Base-by-base conservation (phyloP, 2,113 vertebrate species). In the Aptenodytes forsteri region DNA sequence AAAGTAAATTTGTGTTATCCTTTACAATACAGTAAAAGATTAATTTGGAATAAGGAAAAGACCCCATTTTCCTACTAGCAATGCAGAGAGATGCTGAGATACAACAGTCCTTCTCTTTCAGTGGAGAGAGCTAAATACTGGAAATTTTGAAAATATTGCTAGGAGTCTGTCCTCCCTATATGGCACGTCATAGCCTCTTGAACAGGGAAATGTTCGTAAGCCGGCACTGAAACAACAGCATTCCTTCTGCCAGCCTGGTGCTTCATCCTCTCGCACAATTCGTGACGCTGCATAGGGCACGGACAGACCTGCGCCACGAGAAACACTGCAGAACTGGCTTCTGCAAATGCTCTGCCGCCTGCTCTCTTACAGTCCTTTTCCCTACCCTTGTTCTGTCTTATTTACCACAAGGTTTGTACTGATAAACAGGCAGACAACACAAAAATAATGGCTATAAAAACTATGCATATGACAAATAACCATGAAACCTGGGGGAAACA, bases 261-360 rank as follows among this genome's bases (percentile, higher is more conserved):
- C 46, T 79, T 79, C 6, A 22, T 11, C 26, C 46, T 52, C 65
- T 54, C 3, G 0, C 55, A 21, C 64, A 52, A 12, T 54, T 61
- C 2, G 8, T 13, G 36, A 38, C 11, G 4, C 75, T 5, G 25
- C 46, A 20, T 1, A 6, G 54, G 54, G 62, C 54, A 78, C 0
- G 3, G 36, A 36, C 4, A 1, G 54, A 61, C 65, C 38, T 5
- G 1, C 8, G 1, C 18, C 46, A 46, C 0, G 2, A 64, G 86
- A 34, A 38, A 29, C 25, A 4, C 67, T 4, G 7, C 18, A 23
- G 49, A 88, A 64, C 47, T 9, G 27, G 36, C 66, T 71, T 27
- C n/a, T 40, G 66, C 49, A 29, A 47, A 38, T 6, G 11, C 65
- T 55, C 56, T 0, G 1, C 56, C 61, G 21, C 32, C 65, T 0